A percentile compares a stretch with the other conserved stretches of the same genome.
phyloP scores from a whole-genome alignment of 2,888 invertebrate genomes.

The Drosophila formosana region DNA sequence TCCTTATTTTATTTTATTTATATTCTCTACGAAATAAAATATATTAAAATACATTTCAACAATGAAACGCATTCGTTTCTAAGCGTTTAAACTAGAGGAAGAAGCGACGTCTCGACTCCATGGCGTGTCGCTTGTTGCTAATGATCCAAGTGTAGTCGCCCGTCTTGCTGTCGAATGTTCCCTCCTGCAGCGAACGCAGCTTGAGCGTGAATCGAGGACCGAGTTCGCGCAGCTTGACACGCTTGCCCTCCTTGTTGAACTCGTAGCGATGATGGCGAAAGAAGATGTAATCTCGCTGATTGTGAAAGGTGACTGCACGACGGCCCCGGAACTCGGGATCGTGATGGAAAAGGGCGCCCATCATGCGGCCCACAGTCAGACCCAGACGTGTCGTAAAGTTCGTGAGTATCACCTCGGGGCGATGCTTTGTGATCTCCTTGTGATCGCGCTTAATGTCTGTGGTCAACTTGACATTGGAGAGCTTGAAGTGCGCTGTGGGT shows the following conservation, averaged over 20 bases:
- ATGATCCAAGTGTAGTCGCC: slow-evolving; percentile 99
- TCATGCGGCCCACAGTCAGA: slow-evolving; percentile 94
- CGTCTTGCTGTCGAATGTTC: slow-evolving; percentile 98
- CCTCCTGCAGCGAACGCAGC: slow-evolving; percentile 96
- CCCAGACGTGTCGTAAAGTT: slow-evolving; percentile 98
- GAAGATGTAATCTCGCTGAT: slow-evolving; percentile 99
- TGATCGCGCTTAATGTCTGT: slow-evolving; percentile 92
- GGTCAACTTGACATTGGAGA: slow-evolving; percentile 96
- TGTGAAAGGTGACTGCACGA: slow-evolving; percentile 98
- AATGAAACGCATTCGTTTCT: slow-evolving; percentile 1
- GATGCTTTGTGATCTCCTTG: slow-evolving; percentile 93
- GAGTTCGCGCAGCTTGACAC: slow-evolving; percentile 93
- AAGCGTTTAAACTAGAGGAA: slow-evolving; percentile 88
- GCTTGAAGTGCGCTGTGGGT: slow-evolving; percentile 97
- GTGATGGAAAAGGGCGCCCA: slow-evolving; percentile 97
- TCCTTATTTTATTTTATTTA: slow-evolving; percentile 35
- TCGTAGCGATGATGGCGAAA: slow-evolving; percentile 99
- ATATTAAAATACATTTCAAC: slow-evolving; percentile 24
- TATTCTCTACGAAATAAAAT: slow-evolving; percentile 33
- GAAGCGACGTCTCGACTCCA: slow-evolving; percentile 97
- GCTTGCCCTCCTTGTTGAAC: slow-evolving; percentile 92
- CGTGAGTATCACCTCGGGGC: slow-evolving; percentile 97
- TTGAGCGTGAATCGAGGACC: slow-evolving; percentile 98
- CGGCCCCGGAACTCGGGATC: slow-evolving; percentile 97
- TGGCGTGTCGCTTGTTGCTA: slow-evolving; percentile 94